Evolutionary conservation across 1,140 invertebrate species (phyloP).

Genomic region (Nasonia vitripennis): DNA sequence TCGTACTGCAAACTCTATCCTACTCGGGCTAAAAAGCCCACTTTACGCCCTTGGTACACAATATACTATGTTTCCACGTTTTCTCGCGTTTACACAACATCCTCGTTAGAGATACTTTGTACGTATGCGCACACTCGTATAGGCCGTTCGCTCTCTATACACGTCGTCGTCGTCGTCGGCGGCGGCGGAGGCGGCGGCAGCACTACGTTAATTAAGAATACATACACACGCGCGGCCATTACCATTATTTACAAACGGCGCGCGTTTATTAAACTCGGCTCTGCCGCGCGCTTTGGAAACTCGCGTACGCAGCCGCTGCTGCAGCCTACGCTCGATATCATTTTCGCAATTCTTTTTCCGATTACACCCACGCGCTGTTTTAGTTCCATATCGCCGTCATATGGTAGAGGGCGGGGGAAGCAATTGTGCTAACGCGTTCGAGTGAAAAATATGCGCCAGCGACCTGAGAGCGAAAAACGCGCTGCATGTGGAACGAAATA

Average conservation of each 20-base stretch:
- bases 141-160: too few relatives aligned
- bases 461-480: neutral
- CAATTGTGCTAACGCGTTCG: slow-evolving; percentile 28
- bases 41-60: too few relatives aligned
- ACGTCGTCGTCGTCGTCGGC: too few relatives aligned
- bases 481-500: neutral
- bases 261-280: slow-evolving; percentile 10
- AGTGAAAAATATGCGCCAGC: slow-evolving; percentile 22
- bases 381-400: neutral
- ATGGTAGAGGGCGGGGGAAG: neutral
- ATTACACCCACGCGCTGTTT: slow-evolving; percentile 19
- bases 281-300: neutral
- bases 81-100: too few relatives aligned
- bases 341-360: slow-evolving; percentile 7
- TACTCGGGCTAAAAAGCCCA: too few relatives aligned
- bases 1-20: too few relatives aligned
- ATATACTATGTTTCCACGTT: too few relatives aligned
- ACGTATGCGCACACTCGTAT: too few relatives aligned
- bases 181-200: too few relatives aligned
- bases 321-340: slow-evolving; percentile 7
- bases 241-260: slow-evolving; percentile 21
- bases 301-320: neutral
- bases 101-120: too few relatives aligned
- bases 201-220: slow-evolving; percentile 10
- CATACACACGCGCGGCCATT: neutral